These are phyloP conservation scores for Pollenia amentaria DNA, from an alignment of 2,888 invertebrate species.

Conservation along the genomic window DNA sequence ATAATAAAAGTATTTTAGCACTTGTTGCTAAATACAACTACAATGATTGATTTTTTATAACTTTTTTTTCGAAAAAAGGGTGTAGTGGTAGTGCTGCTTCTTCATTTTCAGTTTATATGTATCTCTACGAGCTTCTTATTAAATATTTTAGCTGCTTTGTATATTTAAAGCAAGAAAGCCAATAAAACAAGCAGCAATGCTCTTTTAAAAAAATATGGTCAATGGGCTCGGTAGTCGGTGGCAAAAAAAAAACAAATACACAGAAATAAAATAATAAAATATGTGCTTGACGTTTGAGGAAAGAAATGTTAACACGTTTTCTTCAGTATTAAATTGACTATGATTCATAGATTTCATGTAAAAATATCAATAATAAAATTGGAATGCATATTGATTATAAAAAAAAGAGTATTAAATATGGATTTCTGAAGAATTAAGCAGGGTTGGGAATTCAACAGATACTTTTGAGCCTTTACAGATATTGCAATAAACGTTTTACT, in stretches of 20 bases:
- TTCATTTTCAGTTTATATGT: slow-evolving; percentile 33
- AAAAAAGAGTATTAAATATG: slow-evolving; percentile 42
- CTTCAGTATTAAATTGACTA: slow-evolving; percentile 67
- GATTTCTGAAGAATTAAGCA: not conserved
- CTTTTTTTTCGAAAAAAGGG: slow-evolving; percentile 3
- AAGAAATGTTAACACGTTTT: slow-evolving; percentile 74
- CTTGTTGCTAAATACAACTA: slow-evolving; percentile 66
- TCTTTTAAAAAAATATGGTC: slow-evolving; percentile 44
- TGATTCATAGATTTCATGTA: slow-evolving; percentile 72
- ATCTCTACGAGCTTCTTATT: slow-evolving; percentile 39
- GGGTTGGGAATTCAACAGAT: slow-evolving; percentile 2
- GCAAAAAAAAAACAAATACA: slow-evolving; percentile 8
- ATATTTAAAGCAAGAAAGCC: slow-evolving; percentile 11
- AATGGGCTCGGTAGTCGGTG: slow-evolving; percentile 71
- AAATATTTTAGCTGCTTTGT: slow-evolving; percentile 45
- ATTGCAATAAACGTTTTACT: too few species aligned
- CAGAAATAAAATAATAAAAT: slow-evolving; percentile 35
- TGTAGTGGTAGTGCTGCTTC: slow-evolving; percentile 20
- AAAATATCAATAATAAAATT: slow-evolving; percentile 63
- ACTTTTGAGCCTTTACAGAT: too few species aligned
- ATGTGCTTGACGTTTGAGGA: slow-evolving; percentile 65
- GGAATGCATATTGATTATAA: slow-evolving; percentile 62
- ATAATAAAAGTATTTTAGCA: slow-evolving; percentile 74
- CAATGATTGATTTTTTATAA: not conserved
- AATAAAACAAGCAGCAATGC: not conserved